phyloP scores from a whole-genome alignment of 2,797 vertebrate species.

The Linurgus olivaceus region DNA sequence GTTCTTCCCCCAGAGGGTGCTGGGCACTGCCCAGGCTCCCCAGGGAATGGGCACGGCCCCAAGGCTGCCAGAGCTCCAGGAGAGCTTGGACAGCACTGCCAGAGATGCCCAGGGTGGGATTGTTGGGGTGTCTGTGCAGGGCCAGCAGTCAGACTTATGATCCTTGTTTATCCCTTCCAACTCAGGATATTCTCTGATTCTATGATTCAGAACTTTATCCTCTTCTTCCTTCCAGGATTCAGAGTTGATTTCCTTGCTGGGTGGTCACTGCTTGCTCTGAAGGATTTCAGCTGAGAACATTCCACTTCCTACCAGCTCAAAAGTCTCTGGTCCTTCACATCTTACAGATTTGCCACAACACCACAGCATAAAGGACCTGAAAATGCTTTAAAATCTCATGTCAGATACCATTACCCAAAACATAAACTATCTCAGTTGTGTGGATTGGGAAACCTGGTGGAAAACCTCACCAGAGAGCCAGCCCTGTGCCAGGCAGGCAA shows the following conservation, averaged over 20 bases:
- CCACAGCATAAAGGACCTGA: neutral
- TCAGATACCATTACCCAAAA: neutral
- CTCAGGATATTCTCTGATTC: neutral
- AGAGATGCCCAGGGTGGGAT: neutral
- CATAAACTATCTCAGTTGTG: neutral
- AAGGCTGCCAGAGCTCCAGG: neutral
- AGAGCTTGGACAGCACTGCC: neutral
- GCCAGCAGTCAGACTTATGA: neutral
- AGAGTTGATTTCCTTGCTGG: neutral
- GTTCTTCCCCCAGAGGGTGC: neutral
- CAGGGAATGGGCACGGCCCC: rapidly evolving
- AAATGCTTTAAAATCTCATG: neutral
- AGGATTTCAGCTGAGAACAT: neutral
- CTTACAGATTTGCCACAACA: neutral
- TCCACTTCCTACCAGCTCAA: neutral
- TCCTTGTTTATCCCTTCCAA: neutral
- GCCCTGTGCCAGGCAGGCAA: neutral
- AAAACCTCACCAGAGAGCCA: neutral
- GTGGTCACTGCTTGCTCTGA: neutral
- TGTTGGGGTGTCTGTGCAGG: neutral
- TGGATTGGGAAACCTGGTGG: neutral
- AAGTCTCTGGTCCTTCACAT: neutral
- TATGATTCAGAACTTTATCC: neutral
- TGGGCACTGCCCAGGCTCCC: neutral
- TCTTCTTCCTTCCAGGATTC: neutral